A percentile compares a stretch with the other conserved stretches of the same genome.
Evolutionary conservation across 2,888 invertebrate genomes (phyloP).

Genomic region (Cantharis rustica): DNA sequence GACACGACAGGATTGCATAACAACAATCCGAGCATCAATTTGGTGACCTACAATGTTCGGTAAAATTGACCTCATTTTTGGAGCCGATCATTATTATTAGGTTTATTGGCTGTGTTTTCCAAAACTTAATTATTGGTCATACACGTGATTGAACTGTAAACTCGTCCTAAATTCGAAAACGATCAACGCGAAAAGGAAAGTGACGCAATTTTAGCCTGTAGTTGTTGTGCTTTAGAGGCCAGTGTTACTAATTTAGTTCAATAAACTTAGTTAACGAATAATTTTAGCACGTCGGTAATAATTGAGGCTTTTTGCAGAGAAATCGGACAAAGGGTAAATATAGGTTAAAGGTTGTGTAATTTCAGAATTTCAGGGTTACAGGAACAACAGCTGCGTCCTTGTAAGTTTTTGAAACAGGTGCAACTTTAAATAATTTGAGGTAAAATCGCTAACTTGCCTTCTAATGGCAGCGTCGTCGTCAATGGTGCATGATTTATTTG

Average conservation of each 20-base stretch:
- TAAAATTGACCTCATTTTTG: neutral
- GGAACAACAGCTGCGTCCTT: slow-evolving; percentile 22
- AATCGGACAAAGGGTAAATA: slow-evolving; percentile 18
- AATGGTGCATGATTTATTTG: neutral
- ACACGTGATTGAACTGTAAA: neutral
- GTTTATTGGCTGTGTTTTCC: neutral
- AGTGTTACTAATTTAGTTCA: slow-evolving; percentile 25
- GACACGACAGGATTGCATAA: neutral
- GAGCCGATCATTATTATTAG: neutral
- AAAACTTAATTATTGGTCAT: neutral
- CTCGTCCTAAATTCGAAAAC: slow-evolving; percentile 8
- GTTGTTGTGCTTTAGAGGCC: slow-evolving; percentile 17
- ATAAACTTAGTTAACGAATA: slow-evolving; percentile 22
- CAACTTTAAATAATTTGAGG: slow-evolving; percentile 8
- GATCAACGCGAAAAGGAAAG: slow-evolving; percentile 2
- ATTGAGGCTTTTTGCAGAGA: slow-evolving; percentile 8
- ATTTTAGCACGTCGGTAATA: slow-evolving; percentile 20
- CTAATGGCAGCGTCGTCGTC: neutral
- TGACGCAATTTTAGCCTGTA: slow-evolving; percentile 11
- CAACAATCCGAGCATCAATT: neutral
- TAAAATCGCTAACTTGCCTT: neutral
- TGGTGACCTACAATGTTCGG: neutral
- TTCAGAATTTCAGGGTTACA: slow-evolving; percentile 24
- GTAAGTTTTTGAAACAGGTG: slow-evolving; percentile 21
- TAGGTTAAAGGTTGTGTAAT: slow-evolving; percentile 18